Evolutionary conservation across 2,888 invertebrate species (phyloP), one percentile per base, ranked within the genome.

Genomic region (Ichneumoninae sp.): DNA sequence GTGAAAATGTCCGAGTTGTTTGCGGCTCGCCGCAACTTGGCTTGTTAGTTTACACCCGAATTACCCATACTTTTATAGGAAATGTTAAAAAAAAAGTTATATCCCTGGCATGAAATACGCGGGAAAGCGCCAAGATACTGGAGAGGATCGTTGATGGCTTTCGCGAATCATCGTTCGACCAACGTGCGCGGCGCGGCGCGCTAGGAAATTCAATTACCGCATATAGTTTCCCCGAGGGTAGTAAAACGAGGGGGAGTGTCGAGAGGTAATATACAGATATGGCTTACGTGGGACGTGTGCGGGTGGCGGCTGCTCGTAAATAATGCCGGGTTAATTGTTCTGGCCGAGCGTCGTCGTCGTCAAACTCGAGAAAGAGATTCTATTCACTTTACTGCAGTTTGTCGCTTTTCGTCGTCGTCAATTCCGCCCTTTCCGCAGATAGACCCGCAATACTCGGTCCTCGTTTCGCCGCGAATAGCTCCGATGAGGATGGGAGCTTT

Each of bases 291-390:
- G 44, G 33, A 30, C 10, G 65, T 36, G 65, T 65, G 30, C 60
- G 65, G 40, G 26, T 71, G 68, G 69, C 83, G 76, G 76, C 74
- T 60, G 81, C 86, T 87, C 88, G 86, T 90, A 89, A 90, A 90
- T 89, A 88, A 90, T 88, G 83, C 78, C 75, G 84, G 86, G 86
- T 89, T 89, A 89, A 90, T 89, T 88, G 88, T 89, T 85, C 80
- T 80, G 70, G 77, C 70, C 33, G 57, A 30, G 77, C 62, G 80
- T 47, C 70, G 60, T 62, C 62, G 83, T 83, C 76, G 80, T 83
- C 80, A 62, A 76, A 57, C 52, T 68, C 72, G 85, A 44, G 71
- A 83, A 83, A 65, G 81, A 76, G 77, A 82, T 79, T 80, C 54
- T 76, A 77, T 79, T 82, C 80, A 60, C 84, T 77, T 84, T 70